Conservation (phyloP, 2,797 vertebrate species). For the Botia kubotai region DNA sequence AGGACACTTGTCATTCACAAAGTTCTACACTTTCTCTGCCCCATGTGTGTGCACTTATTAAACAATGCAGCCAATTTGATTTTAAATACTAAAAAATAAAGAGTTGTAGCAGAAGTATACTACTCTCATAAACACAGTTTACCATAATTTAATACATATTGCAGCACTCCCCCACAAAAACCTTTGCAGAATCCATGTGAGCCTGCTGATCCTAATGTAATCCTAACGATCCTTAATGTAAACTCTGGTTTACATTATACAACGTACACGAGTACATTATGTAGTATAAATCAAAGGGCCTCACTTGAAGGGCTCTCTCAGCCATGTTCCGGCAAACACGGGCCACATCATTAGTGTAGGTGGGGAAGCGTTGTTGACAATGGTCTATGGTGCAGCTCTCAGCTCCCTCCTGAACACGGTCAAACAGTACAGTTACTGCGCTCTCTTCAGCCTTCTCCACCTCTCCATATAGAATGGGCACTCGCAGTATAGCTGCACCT, state of each 20-base stretch:
- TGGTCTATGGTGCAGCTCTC: constrained; percentile 89
- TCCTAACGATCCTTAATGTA: too few species aligned
- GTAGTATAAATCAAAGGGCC: neutral
- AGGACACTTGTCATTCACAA: neutral
- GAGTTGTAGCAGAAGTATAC: too few species aligned
- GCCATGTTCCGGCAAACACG: constrained; percentile 87
- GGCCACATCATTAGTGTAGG: constrained; percentile 88
- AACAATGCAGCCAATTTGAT: neutral
- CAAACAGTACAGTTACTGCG: constrained; percentile 89
- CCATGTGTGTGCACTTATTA: too few species aligned
- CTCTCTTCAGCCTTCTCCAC: constrained; percentile 91
- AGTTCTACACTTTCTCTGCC: neutral
- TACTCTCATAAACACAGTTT: too few species aligned
- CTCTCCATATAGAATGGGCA: constrained; percentile 91
- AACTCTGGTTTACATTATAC: too few species aligned
- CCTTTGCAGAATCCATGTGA: neutral
- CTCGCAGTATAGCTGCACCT: constrained; percentile 88
- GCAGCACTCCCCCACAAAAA: neutral
- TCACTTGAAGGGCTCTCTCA: constrained; percentile 81
- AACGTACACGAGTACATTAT: neutral
- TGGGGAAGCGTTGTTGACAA: constrained; percentile 91
- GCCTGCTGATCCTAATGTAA: too few species aligned
- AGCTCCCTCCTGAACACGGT: constrained; percentile 85
- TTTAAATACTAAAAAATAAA: too few species aligned
- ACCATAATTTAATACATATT: neutral